Evolutionary conservation across 2,797 vertebrate species (phyloP).

Genomic region (Takifugu ocellatus): DNA sequence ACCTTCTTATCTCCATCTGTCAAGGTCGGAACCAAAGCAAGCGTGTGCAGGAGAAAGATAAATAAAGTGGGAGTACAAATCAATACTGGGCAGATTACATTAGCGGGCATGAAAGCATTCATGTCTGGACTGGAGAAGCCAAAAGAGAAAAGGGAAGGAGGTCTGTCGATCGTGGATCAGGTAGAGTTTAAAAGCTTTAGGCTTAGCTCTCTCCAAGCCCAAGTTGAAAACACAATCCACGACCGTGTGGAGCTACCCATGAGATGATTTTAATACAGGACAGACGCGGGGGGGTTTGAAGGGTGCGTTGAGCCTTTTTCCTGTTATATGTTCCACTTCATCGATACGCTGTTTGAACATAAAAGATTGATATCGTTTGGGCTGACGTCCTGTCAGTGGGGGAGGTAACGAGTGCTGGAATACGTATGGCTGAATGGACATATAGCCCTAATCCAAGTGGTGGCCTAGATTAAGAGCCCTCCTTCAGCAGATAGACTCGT

Average conservation of each 20-base stretch:
- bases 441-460: slow-evolving; percentile 57
- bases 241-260: slow-evolving; percentile 3
- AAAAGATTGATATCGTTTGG: slow-evolving; percentile 56
- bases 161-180: too few species aligned
- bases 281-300: not conserved
- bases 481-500: slow-evolving; percentile 50
- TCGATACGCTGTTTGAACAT: slow-evolving; percentile 27
- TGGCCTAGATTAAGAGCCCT: slow-evolving; percentile 61
- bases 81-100: too few species aligned
- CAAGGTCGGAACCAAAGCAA: too few species aligned
- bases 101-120: too few species aligned
- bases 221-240: slow-evolving; percentile 58
- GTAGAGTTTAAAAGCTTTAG: not conserved
- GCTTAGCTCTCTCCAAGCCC: slow-evolving; percentile 37
- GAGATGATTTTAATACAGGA: not conserved
- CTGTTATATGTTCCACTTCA: slow-evolving; percentile 6
- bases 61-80: too few species aligned
- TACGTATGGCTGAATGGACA: slow-evolving; percentile 50
- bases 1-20: too few species aligned
- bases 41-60: too few species aligned
- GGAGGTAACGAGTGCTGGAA: slow-evolving; percentile 31
- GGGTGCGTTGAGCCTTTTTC: slow-evolving; percentile 5
- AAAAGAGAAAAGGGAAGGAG: too few species aligned
- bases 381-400: not conserved
- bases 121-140: too few species aligned